Conservation (phyloP, 2,888 invertebrate genomes). For the Atethmia centrago region DNA sequence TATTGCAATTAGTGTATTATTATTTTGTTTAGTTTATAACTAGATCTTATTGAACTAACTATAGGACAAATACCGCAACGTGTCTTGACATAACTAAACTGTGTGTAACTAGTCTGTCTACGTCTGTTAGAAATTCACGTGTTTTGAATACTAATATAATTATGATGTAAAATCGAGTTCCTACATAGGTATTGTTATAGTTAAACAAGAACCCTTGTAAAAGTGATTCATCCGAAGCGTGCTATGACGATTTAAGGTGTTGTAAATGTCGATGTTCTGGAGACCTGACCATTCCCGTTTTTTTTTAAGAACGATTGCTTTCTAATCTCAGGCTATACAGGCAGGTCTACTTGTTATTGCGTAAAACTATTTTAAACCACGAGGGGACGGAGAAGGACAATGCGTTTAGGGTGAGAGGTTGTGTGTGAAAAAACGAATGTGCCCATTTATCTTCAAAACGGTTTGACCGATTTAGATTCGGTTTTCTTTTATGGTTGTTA, state of each 20-base stretch:
- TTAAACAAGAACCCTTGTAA: not conserved
- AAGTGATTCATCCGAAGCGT: not conserved
- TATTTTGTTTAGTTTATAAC: not conserved
- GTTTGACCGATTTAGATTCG: not conserved
- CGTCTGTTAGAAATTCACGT: conserved; percentile 3
- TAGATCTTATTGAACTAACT: not conserved
- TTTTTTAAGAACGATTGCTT: no score
- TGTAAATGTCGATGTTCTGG: no score
- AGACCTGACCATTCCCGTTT: no score
- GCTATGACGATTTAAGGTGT: no score
- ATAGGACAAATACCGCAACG: conserved; percentile 9
- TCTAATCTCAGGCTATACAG: no score
- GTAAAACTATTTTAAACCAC: not conserved
- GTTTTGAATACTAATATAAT: not conserved
- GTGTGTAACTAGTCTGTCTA: not conserved
- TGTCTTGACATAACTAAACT: no score
- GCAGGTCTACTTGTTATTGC: no score
- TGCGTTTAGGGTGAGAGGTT: not conserved
- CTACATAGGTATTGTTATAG: not conserved
- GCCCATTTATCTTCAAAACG: not conserved
- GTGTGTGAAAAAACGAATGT: not conserved
- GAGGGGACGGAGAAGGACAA: not conserved
- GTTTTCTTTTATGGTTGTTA: not conserved
- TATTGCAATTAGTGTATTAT: no score
- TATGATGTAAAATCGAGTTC: no score